phyloP scores from a whole-genome alignment of 2,113 vertebrate genomes.

The Desmodus rotundus region DNA sequence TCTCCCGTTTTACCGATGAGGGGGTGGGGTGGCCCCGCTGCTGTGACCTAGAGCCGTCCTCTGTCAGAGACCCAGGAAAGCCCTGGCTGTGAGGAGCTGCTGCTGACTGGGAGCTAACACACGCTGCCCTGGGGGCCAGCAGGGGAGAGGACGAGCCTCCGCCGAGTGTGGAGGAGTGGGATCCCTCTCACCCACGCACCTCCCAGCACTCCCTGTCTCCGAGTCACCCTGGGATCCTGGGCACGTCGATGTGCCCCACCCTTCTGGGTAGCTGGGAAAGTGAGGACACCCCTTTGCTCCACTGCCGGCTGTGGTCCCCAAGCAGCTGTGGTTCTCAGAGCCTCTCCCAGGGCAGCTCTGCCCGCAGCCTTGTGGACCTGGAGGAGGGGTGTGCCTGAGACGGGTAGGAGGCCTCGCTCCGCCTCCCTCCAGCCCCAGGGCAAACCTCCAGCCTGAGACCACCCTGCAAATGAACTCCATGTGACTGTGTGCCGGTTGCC shows the following conservation, averaged over 20 bases:
- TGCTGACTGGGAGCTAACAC: background rate
- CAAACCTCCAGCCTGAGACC: background rate
- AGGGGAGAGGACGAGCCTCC: background rate
- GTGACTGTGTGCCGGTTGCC: background rate
- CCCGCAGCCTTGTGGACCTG: background rate
- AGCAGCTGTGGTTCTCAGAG: background rate
- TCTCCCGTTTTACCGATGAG: background rate
- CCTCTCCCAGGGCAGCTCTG: background rate
- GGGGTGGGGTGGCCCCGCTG: background rate
- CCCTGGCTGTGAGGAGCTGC: background rate
- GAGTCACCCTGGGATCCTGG: background rate
- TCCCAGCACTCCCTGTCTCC: background rate
- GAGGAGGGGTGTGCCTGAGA: background rate
- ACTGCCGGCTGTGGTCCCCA: accelerated
- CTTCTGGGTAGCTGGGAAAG: background rate
- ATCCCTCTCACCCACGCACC: background rate
- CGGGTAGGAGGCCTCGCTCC: background rate
- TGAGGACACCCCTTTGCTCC: background rate
- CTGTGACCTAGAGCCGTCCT: background rate
- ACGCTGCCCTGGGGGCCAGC: too few species aligned
- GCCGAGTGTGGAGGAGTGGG: background rate
- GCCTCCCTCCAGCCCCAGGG: background rate
- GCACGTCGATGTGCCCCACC: background rate
- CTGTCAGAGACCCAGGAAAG: background rate
- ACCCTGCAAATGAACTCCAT: accelerated